Base-by-base conservation (phyloP, 2,888 invertebrate species). In the Ctena decussata region DNA sequence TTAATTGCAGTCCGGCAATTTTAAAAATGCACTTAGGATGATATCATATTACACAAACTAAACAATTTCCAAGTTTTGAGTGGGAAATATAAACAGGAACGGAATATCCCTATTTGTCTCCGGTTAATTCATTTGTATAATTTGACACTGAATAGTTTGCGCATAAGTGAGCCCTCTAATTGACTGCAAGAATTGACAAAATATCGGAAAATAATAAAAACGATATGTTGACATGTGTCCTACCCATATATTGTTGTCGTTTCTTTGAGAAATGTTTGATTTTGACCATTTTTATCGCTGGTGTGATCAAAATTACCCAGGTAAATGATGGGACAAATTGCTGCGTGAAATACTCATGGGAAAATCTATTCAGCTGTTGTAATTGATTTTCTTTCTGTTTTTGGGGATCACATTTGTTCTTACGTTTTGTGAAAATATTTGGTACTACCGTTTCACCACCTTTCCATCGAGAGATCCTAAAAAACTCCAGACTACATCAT, bases 171-270 rank as follows among this genome's bases (percentile, higher is more conserved):
- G 32, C 18, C 18, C 35, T 35, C 65, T 65, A 65, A 65, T 65
- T 65, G 65, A 32, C 65, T 65, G 65, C 65, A 65, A 65, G 65
- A 65, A 65, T 65, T 65, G 65, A 65, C 65, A 65, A 65, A 32
- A 65, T 65, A 65, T 65, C 35, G 65, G 35, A 65, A 65, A 65
- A 65, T 32, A 65, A 65, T 65, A 65, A 65, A 65, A 65, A 65
- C 65, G 3, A 18, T 65, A 65, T 65, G 65, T 32, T 65, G 65
- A 35, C 65, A 65, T 65, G 65, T 65, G 30, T 65, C 65, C 18
- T 65, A 65, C 12, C 65, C 65, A 65, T 65, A 35, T 65, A 18
- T 65, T 65, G 35, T 65, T 18, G 32, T 65, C 18, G 65, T 65
- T 24, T 24, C 65, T 24, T 65, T 35, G 30, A 65, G 24, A 35